phyloP scores from a whole-genome alignment of 1,140 invertebrate genomes.

The Metaphire vulgaris region DNA sequence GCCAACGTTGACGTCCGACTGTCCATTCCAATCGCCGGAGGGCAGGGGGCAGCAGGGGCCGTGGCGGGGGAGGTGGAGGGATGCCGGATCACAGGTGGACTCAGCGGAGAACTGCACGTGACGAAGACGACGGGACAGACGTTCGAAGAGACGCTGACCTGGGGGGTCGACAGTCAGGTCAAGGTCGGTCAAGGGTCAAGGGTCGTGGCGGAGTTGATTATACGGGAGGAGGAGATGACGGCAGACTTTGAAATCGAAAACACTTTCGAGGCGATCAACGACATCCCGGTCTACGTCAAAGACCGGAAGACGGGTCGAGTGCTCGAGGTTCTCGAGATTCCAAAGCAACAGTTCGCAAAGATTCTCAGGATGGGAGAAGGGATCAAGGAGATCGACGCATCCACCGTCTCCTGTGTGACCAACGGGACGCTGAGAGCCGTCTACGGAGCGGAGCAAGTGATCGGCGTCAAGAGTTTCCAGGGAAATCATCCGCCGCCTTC shows the following conservation, averaged over 20 bases:
- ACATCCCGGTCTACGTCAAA: conserved; percentile 13
- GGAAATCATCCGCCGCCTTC: too few relatives aligned
- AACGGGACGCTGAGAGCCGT: conserved; percentile 4
- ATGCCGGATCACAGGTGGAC: conserved; percentile 43
- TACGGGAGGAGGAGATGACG: conserved; percentile 14
- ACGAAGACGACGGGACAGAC: conserved; percentile 40
- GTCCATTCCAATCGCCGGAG: conserved; percentile 46
- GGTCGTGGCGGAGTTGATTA: conserved; percentile 12
- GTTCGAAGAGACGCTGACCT: conserved; percentile 43
- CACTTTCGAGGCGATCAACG: conserved; percentile 8
- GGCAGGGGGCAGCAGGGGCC: conserved; percentile 41
- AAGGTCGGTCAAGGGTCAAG: conserved; percentile 7
- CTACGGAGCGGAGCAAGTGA: conserved; percentile 12
- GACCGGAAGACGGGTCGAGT: conserved; percentile 7
- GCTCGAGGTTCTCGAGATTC: conserved; percentile 10
- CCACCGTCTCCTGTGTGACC: not conserved
- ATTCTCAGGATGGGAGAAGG: conserved; percentile 5
- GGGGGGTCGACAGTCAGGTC: conserved; percentile 42
- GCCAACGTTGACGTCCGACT: conserved; percentile 45
- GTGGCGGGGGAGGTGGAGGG: not conserved
- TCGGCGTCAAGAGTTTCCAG: conserved; percentile 5
- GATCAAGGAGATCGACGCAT: not conserved
- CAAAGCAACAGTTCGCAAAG: not conserved
- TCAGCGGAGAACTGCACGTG: conserved; percentile 39
- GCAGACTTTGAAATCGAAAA: conserved; percentile 6